A percentile compares a stretch with the other conserved stretches of the same genome.
phyloP scores from a whole-genome alignment of 2,797 vertebrate genomes.

The Pelochelys cantorii region DNA sequence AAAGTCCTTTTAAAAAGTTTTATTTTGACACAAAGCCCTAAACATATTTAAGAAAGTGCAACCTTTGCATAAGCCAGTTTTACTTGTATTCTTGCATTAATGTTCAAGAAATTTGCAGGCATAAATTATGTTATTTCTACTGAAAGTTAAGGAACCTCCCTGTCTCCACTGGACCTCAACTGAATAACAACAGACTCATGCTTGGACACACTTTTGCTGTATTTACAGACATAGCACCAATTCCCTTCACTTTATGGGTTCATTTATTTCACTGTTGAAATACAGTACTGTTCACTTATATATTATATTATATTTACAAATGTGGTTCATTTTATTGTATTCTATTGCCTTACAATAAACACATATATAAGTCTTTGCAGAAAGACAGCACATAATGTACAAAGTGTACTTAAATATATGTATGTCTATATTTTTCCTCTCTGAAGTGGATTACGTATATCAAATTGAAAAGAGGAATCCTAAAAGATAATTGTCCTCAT shows the following conservation, averaged over 20 bases:
- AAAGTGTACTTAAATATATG: too few relatives aligned
- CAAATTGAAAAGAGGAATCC: neutral
- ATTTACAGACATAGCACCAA: neutral
- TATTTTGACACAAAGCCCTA: neutral
- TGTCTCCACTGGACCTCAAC: neutral
- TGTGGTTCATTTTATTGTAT: too few relatives aligned
- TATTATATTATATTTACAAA: neutral
- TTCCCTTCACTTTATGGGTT: neutral
- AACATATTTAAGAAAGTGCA: neutral
- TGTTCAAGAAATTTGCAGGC: neutral
- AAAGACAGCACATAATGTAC: too few relatives aligned
- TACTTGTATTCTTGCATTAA: neutral
- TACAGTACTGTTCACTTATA: neutral
- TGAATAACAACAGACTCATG: neutral
- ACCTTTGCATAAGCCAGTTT: neutral
- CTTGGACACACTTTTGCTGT: neutral
- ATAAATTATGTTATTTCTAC: neutral
- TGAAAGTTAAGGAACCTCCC: neutral
- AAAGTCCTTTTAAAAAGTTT: neutral
- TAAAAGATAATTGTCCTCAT: neutral
- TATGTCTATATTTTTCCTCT: neutral
- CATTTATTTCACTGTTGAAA: neutral
- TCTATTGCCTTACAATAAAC: too few relatives aligned
- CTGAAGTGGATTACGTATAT: neutral
- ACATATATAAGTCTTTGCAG: too few relatives aligned